phyloP scores from a whole-genome alignment of 2,888 invertebrate species.

The Molorchus minor region DNA sequence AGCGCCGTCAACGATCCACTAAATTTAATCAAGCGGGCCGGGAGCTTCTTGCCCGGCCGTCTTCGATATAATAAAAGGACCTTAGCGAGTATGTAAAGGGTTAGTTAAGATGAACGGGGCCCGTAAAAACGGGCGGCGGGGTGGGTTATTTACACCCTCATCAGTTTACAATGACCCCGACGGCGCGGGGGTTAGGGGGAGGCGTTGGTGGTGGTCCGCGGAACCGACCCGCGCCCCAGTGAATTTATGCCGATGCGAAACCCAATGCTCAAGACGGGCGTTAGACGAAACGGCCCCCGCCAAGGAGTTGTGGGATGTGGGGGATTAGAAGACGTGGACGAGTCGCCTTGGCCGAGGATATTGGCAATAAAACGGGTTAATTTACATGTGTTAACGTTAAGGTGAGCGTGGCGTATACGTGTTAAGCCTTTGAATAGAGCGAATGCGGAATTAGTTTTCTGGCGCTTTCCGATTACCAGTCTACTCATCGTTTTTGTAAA shows the following conservation, averaged over 20 bases:
- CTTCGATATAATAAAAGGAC: constrained; percentile 60
- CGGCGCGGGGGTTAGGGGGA: too few species aligned
- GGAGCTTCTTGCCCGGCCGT: constrained; percentile 46
- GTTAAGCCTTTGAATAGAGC: too few species aligned
- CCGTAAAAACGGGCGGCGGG: constrained; percentile 51
- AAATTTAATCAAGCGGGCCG: constrained; percentile 46
- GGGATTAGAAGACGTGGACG: constrained; percentile 36
- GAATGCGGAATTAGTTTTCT: too few species aligned
- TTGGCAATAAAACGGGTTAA: constrained; percentile 38
- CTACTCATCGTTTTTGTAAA: too few species aligned
- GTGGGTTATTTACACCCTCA: constrained; percentile 72
- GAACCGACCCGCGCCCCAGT: constrained; percentile 47
- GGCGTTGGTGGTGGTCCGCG: constrained; percentile 42
- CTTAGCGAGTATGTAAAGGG: constrained; percentile 57
- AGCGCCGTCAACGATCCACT: constrained; percentile 39
- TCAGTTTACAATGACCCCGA: constrained; percentile 75
- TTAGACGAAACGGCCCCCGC: constrained; percentile 34
- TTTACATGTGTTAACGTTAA: constrained; percentile 16
- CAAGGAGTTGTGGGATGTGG: constrained; percentile 34
- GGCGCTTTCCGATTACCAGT: too few species aligned
- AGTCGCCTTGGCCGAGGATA: constrained; percentile 36
- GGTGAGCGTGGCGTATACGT: not conserved
- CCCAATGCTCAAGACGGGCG: constrained; percentile 52
- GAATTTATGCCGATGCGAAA: constrained; percentile 58
- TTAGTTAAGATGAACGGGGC: constrained; percentile 57